A percentile compares a stretch with the other conserved stretches of the same genome.
phyloP scores from a whole-genome alignment of 37 sponge, comb jelly and placozoan species.

The Halisarca cf. caerulea region DNA sequence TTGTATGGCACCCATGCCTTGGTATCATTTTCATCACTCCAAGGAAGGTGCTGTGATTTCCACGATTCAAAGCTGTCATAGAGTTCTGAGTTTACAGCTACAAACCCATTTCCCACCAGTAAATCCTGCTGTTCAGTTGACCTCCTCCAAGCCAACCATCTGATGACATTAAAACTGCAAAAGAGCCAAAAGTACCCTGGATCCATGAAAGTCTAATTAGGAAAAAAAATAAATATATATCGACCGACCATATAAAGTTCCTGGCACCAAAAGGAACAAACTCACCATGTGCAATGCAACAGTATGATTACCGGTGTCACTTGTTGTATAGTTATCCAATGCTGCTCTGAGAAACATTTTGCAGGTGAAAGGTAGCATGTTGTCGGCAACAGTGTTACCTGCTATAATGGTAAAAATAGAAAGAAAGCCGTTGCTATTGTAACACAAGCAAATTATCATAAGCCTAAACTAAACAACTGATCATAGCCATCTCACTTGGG shows the following conservation, averaged over 20 bases:
- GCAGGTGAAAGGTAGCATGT: too few species aligned
- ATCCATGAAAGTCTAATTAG: neutral
- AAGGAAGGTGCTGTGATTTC: neutral
- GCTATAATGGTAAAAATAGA: too few species aligned
- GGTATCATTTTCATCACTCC: neutral
- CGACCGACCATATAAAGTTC: neutral
- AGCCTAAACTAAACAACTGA: too few species aligned
- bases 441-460: too few species aligned
- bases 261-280: too few species aligned
- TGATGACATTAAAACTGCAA: neutral
- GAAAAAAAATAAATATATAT: neutral
- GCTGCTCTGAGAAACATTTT: too few species aligned
- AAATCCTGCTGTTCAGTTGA: neutral
- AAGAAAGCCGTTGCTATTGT: too few species aligned
- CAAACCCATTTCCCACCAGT: slow-evolving; percentile 8
- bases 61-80: neutral
- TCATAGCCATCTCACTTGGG: too few species aligned
- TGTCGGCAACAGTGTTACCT: too few species aligned
- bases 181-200: slow-evolving; percentile 11
- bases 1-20: neutral
- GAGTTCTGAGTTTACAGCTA: neutral
- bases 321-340: too few species aligned
- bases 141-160: neutral
- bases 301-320: too few species aligned
- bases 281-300: too few species aligned